Evolutionary conservation across 2,797 vertebrate species (phyloP), one percentile per base, ranked within the genome.

Genomic region (Malurus splendens): DNA sequence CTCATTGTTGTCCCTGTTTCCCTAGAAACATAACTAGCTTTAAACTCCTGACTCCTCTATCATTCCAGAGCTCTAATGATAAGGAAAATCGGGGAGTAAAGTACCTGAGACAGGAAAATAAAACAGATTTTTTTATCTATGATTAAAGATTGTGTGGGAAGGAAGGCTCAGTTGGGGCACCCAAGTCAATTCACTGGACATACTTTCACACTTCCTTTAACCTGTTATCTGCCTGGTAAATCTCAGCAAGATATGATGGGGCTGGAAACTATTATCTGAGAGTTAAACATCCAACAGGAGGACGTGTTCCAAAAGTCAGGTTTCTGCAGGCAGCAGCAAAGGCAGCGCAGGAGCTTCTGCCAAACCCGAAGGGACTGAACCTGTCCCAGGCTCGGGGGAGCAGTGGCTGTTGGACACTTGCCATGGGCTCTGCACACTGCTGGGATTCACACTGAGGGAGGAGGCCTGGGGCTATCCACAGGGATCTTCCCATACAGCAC

Each of bases 291-390:
- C 47, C 66, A 82, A 82, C 6, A 4, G 78, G 89, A 41, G 30
- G 77, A 72, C 14, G 16, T 25, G 73, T 93, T 79, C 92, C 87
- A 87, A 68, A 73, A 92, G 70, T 91, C 94, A 94, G 82, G 95
- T 95, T 90, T 65, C 38, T 93, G 91, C 95, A 96, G 82, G 95
- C 86, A 95, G 77, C 56, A 64, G 61, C 73, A 42, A 24, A 78
- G 71, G 84, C 64, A 55, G 15, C 0, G 3, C 27, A 7, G 39
- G 45, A 23, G 19, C 50, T 28, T 15, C 56, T 66, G 82, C 85
- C 86, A 71, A 57, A 74, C 41, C 50, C 83, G 62, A 25, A 8
- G 10, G 70, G 48, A 28, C 70, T 23, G n/a, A 74, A 38, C 25
- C 61, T 50, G 54, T 57, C 81, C 87, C 22, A 1, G 51, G 56